Evolutionary conservation across 2,113 vertebrate genomes (phyloP).

Genomic region (Motacilla tschutschensis): DNA sequence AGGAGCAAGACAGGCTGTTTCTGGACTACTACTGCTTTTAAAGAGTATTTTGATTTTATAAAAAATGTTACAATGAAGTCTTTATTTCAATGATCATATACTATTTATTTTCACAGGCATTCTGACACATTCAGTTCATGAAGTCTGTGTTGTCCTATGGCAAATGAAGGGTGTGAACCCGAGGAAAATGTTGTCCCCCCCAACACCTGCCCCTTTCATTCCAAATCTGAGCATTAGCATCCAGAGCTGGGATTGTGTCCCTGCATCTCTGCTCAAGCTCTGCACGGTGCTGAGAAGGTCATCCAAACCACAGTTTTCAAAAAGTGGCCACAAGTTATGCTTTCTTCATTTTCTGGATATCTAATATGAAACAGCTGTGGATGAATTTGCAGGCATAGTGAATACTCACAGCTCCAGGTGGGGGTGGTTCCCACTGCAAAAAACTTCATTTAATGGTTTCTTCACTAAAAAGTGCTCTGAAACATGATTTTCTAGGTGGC

Average conservation of each 20-base stretch:
- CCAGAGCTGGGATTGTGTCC: background rate
- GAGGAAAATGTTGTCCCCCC: background rate
- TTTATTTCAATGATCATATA: background rate
- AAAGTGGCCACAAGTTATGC: background rate
- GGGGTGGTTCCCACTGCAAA: background rate
- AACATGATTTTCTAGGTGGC: background rate
- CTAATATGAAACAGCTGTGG: constrained; percentile 4
- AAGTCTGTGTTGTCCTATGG: background rate
- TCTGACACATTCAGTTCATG: background rate
- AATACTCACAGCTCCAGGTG: background rate
- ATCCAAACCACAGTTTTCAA: background rate
- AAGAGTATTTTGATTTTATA: background rate
- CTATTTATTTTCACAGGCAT: background rate
- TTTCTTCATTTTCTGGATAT: constrained; percentile 2
- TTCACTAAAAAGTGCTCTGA: background rate
- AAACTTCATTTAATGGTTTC: background rate
- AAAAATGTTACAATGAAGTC: background rate
- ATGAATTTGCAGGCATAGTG: background rate
- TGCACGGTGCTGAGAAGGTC: background rate
- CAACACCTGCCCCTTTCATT: background rate
- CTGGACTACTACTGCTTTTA: background rate
- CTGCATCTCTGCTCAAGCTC: background rate
- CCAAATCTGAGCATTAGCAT: background rate
- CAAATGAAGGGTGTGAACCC: background rate
- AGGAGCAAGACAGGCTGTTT: background rate